Percentiles rank a stretch among this genome's conserved stretches.
Conservation (phyloP, 1,140 invertebrate species). For the Nixonia krombeini region DNA sequence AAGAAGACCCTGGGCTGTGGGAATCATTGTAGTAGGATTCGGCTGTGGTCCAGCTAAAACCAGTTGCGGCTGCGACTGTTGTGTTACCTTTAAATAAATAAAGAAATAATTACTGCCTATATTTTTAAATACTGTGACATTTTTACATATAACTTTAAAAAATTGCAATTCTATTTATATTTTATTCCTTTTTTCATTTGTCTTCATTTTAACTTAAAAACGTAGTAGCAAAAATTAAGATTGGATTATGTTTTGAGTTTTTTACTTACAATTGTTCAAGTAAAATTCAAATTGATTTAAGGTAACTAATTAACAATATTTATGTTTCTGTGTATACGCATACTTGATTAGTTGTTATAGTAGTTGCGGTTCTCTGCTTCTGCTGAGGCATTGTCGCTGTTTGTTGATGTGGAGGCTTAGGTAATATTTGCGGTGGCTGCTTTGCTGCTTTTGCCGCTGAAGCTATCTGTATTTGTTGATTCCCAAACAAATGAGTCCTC, state of each 20-base stretch:
- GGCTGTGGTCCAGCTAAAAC: slow-evolving; percentile 66
- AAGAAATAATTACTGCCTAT: too few species aligned
- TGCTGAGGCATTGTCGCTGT: slow-evolving; percentile 59
- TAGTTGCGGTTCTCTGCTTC: slow-evolving; percentile 65
- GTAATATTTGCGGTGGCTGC: slow-evolving; percentile 68
- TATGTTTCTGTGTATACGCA: neutral
- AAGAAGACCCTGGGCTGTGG: slow-evolving; percentile 67
- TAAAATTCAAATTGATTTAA: too few species aligned
- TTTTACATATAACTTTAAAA: too few species aligned
- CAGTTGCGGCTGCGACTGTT: slow-evolving; percentile 68
- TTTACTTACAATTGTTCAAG: too few species aligned
- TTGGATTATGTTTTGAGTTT: too few species aligned
- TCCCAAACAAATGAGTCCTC: slow-evolving; percentile 66
- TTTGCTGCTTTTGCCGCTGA: slow-evolving; percentile 63
- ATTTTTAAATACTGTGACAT: too few species aligned
- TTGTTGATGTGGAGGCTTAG: slow-evolving; percentile 67
- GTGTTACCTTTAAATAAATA: slow-evolving; percentile 60
- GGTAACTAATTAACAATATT: too few species aligned
- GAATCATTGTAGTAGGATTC: slow-evolving; percentile 67
- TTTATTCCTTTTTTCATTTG: too few species aligned
- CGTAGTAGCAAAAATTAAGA: too few species aligned
- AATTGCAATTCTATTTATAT: too few species aligned
- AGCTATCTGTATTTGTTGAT: slow-evolving; percentile 71
- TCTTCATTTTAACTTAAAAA: too few species aligned
- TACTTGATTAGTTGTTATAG: slow-evolving; percentile 67